A percentile compares a stretch with the other conserved stretches of the same genome.
These are phyloP conservation scores for Agonopterix alstromeriana DNA, from an alignment of 2,888 invertebrate genomes.

Conservation along the genomic window DNA sequence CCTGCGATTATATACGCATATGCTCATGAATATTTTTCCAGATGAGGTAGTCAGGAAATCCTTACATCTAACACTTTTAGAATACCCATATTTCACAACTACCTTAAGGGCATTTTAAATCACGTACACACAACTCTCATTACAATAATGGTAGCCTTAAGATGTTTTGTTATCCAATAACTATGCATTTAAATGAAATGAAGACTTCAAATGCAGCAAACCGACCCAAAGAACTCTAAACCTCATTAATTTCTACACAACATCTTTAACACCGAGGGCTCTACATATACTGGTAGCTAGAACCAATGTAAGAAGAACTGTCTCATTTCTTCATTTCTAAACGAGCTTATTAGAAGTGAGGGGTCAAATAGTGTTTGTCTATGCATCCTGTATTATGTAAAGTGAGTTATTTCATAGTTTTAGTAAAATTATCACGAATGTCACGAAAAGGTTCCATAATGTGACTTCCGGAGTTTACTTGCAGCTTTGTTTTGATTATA, in stretches of 20 bases:
- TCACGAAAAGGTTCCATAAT: constrained; percentile 9
- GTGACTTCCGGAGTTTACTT: constrained; percentile 11
- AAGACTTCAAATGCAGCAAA: not conserved
- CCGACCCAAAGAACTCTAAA: not conserved
- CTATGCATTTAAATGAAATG: not conserved
- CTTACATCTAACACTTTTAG: no score
- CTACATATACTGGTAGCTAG: not conserved
- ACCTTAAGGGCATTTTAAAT: no score
- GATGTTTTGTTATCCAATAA: not conserved
- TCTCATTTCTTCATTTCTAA: not conserved
- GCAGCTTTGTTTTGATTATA: not conserved
- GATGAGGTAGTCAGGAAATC: no score
- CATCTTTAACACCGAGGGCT: not conserved
- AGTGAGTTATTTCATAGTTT: constrained; percentile 15
- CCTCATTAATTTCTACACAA: no score
- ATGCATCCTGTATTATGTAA: constrained; percentile 16
- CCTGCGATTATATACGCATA: no score
- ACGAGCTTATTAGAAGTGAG: not conserved
- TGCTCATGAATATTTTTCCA: no score
- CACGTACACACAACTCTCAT: not conserved
- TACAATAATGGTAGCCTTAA: not conserved
- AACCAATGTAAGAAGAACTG: constrained; percentile 5
- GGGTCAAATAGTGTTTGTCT: constrained; percentile 10
- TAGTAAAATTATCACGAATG: constrained; percentile 20
- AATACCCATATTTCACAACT: no score